Conservation (phyloP, 2,888 invertebrate species). For the Drosophila testacea region DNA sequence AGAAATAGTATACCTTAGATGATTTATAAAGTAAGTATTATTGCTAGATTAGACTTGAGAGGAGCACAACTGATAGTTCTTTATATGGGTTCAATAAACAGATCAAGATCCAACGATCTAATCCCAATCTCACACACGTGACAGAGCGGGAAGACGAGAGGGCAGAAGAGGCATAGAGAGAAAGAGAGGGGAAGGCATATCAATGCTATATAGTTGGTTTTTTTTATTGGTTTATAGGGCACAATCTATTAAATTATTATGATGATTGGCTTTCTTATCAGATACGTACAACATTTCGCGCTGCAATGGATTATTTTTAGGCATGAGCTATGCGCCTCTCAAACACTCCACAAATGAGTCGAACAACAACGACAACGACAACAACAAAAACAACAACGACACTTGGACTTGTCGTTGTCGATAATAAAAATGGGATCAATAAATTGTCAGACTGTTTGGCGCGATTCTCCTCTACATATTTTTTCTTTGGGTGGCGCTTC, state of each 20-base stretch:
- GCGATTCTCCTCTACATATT: constrained; percentile 54
- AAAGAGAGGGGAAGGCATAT: constrained; percentile 2
- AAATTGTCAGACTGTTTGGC: constrained; percentile 77
- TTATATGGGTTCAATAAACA: constrained; percentile 19
- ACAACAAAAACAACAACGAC: constrained; percentile 10
- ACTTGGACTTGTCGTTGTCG: constrained; percentile 22
- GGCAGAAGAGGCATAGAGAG: neutral
- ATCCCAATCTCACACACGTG: constrained; percentile 16
- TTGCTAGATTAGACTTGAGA: neutral
- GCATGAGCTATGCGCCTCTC: constrained; percentile 63
- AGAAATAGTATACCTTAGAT: too few species aligned
- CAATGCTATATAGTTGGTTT: constrained; percentile 43
- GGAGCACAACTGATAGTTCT: constrained; percentile 5
- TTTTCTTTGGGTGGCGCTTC: constrained; percentile 27
- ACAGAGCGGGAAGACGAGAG: neutral
- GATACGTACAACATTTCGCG: constrained; percentile 52
- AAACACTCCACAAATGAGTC: constrained; percentile 27
- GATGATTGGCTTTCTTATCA: constrained; percentile 69
- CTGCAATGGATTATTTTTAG: constrained; percentile 73
- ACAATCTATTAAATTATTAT: constrained; percentile 77
- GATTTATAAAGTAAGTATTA: neutral
- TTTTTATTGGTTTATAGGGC: constrained; percentile 65
- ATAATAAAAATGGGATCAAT: constrained; percentile 72
- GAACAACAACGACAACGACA: constrained; percentile 18
- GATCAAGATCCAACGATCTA: constrained; percentile 29